These are phyloP conservation scores for Chelonoidis abingdonii DNA, from an alignment of 2,113 vertebrate species.

Conservation along the genomic window DNA sequence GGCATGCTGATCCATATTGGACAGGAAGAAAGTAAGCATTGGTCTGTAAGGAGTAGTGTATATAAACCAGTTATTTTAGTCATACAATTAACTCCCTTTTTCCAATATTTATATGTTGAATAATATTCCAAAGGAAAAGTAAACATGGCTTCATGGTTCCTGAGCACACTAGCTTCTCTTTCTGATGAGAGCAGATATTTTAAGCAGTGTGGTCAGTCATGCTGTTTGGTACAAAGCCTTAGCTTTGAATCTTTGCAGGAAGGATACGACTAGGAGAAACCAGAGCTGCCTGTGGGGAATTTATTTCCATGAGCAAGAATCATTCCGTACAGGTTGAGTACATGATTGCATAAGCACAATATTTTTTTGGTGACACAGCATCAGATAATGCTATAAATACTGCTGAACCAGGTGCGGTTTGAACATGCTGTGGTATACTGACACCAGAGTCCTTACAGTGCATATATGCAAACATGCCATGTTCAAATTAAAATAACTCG, in stretches of 20 bases:
- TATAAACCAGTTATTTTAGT: too few relatives aligned
- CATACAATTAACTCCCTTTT: neutral
- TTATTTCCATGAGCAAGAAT: neutral
- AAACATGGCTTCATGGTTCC: neutral
- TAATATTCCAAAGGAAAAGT: neutral
- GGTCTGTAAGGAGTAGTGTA: neutral
- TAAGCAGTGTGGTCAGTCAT: neutral
- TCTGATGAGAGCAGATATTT: neutral
- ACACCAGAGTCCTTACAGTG: neutral
- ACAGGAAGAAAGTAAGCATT: neutral
- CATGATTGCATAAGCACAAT: neutral
- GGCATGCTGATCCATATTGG: neutral
- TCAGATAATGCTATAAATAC: neutral
- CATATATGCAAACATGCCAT: neutral
- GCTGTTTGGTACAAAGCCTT: neutral
- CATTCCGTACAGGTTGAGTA: neutral
- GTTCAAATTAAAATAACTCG: neutral
- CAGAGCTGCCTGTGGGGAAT: neutral
- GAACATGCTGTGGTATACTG: neutral
- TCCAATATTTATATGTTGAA: neutral
- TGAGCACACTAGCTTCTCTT: neutral
- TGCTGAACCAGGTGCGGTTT: neutral
- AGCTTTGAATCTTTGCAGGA: neutral
- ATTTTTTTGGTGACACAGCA: neutral
- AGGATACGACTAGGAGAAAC: neutral